phyloP scores from a whole-genome alignment of 2,113 vertebrate genomes.

The Setophaga kirtlandii region DNA sequence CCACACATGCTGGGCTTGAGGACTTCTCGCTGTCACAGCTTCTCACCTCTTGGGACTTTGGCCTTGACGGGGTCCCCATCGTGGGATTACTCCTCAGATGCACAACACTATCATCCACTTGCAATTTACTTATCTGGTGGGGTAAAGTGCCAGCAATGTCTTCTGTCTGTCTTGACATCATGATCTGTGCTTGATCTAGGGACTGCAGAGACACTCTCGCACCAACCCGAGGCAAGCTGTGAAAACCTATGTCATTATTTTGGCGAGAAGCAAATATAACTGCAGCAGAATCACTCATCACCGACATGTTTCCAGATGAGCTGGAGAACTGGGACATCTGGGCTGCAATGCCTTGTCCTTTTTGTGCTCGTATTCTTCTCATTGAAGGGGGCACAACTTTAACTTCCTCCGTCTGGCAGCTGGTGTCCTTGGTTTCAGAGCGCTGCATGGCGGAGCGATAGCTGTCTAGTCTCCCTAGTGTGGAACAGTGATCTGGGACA shows the following conservation, averaged over 20 bases:
- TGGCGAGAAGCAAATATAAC: constrained; percentile 76
- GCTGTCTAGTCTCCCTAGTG: constrained; percentile 83
- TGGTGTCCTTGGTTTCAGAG: constrained; percentile 86
- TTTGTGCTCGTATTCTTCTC: constrained; percentile 92
- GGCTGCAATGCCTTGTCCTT: constrained; percentile 93
- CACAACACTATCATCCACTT: constrained; percentile 78
- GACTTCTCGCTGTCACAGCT: constrained; percentile 71
- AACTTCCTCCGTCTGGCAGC: constrained; percentile 93
- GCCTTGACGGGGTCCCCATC: constrained; percentile 69
- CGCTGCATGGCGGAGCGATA: constrained; percentile 72
- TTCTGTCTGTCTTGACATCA: constrained; percentile 73
- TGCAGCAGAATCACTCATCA: constrained; percentile 80
- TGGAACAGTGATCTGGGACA: constrained; percentile 87
- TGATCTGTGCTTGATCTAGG: constrained; percentile 79
- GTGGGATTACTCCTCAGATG: constrained; percentile 76
- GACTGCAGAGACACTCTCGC: constrained; percentile 81
- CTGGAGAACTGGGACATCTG: constrained; percentile 90
- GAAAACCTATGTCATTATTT: constrained; percentile 81
- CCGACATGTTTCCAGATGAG: constrained; percentile 91
- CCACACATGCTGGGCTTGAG: constrained; percentile 78
- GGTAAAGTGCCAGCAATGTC: constrained; percentile 60
- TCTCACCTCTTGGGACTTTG: constrained; percentile 87
- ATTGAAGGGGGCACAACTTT: constrained; percentile 93
- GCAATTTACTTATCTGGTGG: constrained; percentile 78
- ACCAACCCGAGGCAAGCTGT: constrained; percentile 89